Conservation (phyloP, 2,888 invertebrate genomes). For the Silvanus unidentatus region DNA sequence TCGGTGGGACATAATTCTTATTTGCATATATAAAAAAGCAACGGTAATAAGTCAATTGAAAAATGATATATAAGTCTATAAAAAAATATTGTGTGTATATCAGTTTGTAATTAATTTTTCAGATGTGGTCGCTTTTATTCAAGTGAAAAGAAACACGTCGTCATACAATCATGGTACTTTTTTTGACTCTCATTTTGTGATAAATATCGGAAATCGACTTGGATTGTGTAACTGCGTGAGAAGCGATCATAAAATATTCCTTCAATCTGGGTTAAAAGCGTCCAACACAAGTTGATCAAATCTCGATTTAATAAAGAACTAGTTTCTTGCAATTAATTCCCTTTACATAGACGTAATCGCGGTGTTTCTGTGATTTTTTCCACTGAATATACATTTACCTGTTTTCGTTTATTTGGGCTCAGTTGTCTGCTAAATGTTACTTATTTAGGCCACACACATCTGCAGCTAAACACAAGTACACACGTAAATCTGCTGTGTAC, state of each 20-base stretch:
- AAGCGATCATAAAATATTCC: constrained; percentile 4
- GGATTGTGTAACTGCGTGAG: constrained; percentile 6
- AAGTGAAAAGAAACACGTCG: no score
- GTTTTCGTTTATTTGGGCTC: constrained; percentile 14
- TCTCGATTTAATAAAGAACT: constrained; percentile 24
- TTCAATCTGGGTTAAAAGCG: constrained; percentile 23
- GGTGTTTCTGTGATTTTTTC: constrained; percentile 17
- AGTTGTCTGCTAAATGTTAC: constrained; percentile 15
- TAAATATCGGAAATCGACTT: not conserved
- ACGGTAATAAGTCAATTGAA: constrained; percentile 3
- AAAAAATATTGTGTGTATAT: no score
- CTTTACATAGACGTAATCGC: constrained; percentile 19
- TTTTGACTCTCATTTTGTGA: no score
- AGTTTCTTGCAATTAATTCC: constrained; percentile 28
- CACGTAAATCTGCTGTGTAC: no score
- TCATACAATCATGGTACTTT: no score
- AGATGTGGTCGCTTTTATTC: no score
- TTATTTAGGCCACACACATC: constrained; percentile 21
- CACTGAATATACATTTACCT: constrained; percentile 18
- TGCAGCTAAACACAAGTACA: not conserved
- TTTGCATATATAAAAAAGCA: not conserved
- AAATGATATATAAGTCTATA: not conserved
- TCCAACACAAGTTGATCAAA: constrained; percentile 21
- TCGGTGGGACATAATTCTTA: constrained; percentile 1
- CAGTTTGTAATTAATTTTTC: no score